These are phyloP conservation scores for Struthidea cinerea DNA, from an alignment of 2,113 vertebrate species.

Conservation along the genomic window DNA sequence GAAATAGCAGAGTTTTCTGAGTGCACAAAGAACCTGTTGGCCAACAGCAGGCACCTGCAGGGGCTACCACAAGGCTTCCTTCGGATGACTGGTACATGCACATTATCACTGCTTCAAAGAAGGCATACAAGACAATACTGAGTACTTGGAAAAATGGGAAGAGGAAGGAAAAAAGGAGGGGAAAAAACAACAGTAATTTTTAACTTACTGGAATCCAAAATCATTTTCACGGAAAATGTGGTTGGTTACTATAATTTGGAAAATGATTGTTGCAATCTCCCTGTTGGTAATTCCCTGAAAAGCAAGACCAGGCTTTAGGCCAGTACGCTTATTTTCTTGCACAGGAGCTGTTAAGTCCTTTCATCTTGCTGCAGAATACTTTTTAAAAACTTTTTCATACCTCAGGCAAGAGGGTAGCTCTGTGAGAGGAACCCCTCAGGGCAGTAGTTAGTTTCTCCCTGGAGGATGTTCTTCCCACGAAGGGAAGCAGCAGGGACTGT, in stretches of 20 bases:
- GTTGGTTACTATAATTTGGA: background rate
- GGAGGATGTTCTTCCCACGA: background rate
- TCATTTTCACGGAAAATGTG: background rate
- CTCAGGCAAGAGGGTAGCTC: background rate
- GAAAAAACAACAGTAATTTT: background rate
- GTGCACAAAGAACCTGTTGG: background rate
- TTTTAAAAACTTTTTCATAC: background rate
- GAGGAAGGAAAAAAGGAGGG: background rate
- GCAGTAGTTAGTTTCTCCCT: background rate
- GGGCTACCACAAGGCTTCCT: background rate
- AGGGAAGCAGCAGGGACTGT: background rate
- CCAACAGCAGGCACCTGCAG: background rate
- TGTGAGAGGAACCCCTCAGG: background rate
- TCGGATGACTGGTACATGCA: rapidly evolving
- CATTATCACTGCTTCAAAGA: background rate
- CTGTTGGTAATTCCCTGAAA: background rate
- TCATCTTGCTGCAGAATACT: background rate
- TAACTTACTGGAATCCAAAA: constrained; percentile 13
- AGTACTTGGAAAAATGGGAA: background rate
- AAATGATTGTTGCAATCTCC: background rate
- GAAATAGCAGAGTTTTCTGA: background rate
- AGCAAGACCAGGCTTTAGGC: background rate
- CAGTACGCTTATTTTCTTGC: background rate
- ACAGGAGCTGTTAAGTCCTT: background rate
- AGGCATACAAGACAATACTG: background rate